Conservation (phyloP, 2,113 vertebrate species). For the Spermophilus dauricus region DNA sequence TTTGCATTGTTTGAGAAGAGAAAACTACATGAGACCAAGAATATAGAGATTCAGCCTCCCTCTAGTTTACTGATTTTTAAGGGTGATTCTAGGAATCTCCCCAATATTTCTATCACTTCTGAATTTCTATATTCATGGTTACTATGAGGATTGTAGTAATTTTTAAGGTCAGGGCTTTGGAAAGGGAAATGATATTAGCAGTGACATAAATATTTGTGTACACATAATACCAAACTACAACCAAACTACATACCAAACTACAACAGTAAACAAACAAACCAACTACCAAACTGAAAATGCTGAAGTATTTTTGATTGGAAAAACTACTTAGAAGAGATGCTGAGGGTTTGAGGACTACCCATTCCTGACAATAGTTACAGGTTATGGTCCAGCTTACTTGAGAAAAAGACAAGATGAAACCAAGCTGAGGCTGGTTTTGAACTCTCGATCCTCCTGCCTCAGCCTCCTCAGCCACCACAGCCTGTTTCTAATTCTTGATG, state of each 20-base stretch:
- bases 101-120: background rate
- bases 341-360: background rate
- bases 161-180: background rate
- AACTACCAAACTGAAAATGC: background rate
- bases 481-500: background rate
- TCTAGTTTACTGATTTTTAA: background rate
- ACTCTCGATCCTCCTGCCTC: too few relatives aligned
- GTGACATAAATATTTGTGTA: background rate
- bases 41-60: background rate
- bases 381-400: background rate
- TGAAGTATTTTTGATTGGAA: background rate
- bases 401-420: background rate
- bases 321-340: background rate
- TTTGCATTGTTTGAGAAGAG: slow-evolving; percentile 23
- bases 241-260: background rate
- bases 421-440: background rate
- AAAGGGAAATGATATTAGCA: background rate
- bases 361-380: background rate
- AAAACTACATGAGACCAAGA: background rate
- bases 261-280: background rate
- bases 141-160: background rate
- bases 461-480: too few relatives aligned
- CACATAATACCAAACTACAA: background rate
- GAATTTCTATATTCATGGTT: background rate
- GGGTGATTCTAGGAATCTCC: background rate